phyloP scores from a whole-genome alignment of 2,888 invertebrate genomes.

The Caenorhabditis afra region DNA sequence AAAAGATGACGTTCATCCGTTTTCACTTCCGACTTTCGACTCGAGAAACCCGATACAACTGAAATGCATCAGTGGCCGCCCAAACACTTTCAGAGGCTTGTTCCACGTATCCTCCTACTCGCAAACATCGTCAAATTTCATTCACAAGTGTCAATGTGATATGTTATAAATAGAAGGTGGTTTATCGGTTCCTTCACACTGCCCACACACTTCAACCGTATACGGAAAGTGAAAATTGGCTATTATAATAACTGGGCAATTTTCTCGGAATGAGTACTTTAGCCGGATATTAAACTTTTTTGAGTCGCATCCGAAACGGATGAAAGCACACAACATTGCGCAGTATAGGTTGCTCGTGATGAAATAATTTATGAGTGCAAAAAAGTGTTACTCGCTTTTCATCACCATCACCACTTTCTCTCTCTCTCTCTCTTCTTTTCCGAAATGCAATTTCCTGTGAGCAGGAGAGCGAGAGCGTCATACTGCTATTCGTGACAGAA shows the following conservation, averaged over 20 bases:
- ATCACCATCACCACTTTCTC: neutral
- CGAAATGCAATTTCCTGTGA: constrained; percentile 39
- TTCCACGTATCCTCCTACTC: constrained; percentile 22
- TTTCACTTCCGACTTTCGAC: constrained; percentile 23
- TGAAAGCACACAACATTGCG: constrained; percentile 6
- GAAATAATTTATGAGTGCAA: constrained; percentile 50
- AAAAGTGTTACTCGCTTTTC: constrained; percentile 22
- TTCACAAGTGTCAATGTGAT: constrained; percentile 44
- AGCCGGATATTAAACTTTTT: constrained; percentile 54
- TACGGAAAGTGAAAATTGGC: neutral
- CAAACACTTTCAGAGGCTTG: constrained; percentile 41
- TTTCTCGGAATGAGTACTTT: neutral
- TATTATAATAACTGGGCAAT: neutral
- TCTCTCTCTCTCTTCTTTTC: constrained; percentile 31
- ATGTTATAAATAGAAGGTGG: constrained; percentile 13
- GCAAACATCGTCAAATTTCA: constrained; percentile 49
- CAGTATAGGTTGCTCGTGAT: constrained; percentile 21
- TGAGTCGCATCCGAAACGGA: constrained; percentile 15
- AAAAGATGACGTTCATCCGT: constrained; percentile 6
- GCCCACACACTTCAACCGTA: constrained; percentile 21
- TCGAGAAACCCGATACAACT: constrained; percentile 42
- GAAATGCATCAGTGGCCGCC: constrained; percentile 21
- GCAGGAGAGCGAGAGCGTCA: constrained; percentile 38
- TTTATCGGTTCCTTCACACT: neutral
- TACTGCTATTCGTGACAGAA: constrained; percentile 18